Base-by-base conservation (phyloP, 2,888 invertebrate genomes). In the Philopedon plagiatum region DNA sequence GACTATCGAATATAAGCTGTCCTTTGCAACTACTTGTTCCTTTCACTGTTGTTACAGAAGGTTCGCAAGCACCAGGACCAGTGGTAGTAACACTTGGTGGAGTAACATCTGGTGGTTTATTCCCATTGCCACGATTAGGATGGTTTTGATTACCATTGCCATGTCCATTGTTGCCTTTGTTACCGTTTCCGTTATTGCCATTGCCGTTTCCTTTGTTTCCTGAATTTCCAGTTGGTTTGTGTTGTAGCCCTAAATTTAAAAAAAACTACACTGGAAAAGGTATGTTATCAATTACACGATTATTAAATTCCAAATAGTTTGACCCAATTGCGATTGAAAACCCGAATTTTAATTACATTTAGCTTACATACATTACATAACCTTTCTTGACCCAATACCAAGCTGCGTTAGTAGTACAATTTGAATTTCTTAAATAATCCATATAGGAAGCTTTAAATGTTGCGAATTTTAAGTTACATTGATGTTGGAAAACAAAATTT, bases 1-100 rank as follows among this genome's bases (percentile, higher is more conserved):
- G 61, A 32, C 51, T 81, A 39, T 67, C 71, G 71, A 93, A 92
- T 29, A 94, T 84, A 32, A 91, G 80, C 76, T 89, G 87, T 0
- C 89, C 90, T 19, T 86, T 84, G 78, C 91, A 91, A 1, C 78
- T 66, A 15, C 37, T 65, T 60, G 73, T 19, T 3, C 78, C 79
- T 37, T 78, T 76, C 0, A 77, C 58, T 13, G 70, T 77, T 9
- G 81, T 81, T n/a, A 57, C 39, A 2, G 75, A 76, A 1, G 62
- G 58, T 39, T 75, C 46, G 62, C 77, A 75, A n/a, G 23, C 44
- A 7, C 15, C 21, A 39, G 44, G 29, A 7, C 21, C 21, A 23
- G 57, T 8, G 0, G n/a, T n/a, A n/a, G n/a, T 13, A n/a, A 15
- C 15, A 5, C n/a, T 0, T 15, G n/a, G 39, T 15, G n/a, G 39